A percentile compares a stretch with the other conserved stretches of the same genome.
Conservation (phyloP, 2,797 vertebrate species). For the Chaetophractus vellerosus region DNA sequence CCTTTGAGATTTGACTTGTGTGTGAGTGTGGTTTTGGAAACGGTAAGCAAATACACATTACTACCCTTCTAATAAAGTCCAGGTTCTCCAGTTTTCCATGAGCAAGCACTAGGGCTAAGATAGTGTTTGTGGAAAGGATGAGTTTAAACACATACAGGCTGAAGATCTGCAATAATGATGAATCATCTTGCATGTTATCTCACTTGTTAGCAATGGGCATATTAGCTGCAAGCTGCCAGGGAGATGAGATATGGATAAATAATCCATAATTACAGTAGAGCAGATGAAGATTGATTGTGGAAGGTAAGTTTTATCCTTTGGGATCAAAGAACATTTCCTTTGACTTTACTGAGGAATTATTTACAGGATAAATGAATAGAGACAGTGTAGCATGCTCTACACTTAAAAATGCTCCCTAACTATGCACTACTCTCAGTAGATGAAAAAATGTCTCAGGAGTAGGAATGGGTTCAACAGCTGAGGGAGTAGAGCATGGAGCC, state of each 20-base stretch:
- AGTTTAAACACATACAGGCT: constrained; percentile 82
- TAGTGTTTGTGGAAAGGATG: constrained; percentile 73
- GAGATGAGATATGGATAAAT: constrained; percentile 83
- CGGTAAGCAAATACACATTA: constrained; percentile 47
- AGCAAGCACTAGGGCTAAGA: constrained; percentile 61
- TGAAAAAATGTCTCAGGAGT: constrained; percentile 60
- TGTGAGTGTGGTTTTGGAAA: constrained; percentile 29
- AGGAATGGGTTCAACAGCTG: constrained; percentile 54
- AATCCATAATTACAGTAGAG: constrained; percentile 81
- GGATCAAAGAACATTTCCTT: constrained; percentile 76
- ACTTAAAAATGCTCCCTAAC: constrained; percentile 38
- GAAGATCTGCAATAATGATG: constrained; percentile 86
- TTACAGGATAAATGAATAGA: constrained; percentile 69
- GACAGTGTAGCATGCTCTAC: background rate
- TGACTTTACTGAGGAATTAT: constrained; percentile 72
- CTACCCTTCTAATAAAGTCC: background rate
- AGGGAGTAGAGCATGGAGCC: constrained; percentile 7
- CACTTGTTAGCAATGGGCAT: constrained; percentile 81
- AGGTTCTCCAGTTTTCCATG: constrained; percentile 57
- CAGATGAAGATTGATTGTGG: constrained; percentile 83
- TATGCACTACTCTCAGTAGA: background rate
- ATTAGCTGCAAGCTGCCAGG: constrained; percentile 69
- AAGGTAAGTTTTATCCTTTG: constrained; percentile 73
- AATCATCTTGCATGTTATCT: constrained; percentile 81
- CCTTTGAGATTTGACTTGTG: background rate